These are phyloP conservation scores for Cacoxenus indagator DNA, from an alignment of 2,888 invertebrate species.

Conservation along the genomic window DNA sequence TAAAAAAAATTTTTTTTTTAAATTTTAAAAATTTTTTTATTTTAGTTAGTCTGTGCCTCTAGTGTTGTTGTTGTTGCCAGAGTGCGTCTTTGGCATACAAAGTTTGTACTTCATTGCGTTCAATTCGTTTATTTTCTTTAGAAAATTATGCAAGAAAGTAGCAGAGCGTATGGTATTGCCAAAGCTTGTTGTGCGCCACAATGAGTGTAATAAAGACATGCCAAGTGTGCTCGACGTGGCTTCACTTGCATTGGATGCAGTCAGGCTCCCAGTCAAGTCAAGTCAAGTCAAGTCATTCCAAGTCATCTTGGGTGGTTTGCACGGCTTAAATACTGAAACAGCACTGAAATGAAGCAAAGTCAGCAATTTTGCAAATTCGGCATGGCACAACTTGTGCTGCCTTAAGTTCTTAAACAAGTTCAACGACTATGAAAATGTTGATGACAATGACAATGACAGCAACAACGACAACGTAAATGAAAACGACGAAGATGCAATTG, in stretches of 20 bases:
- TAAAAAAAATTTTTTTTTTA: too few relatives aligned
- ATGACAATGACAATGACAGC: neutral
- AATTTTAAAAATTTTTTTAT: too few relatives aligned
- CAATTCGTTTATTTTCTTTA: conserved; percentile 19
- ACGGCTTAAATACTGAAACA: neutral
- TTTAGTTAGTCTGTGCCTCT: too few relatives aligned
- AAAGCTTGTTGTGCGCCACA: neutral
- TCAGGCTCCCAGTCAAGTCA: too few relatives aligned
- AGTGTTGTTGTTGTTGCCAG: conserved; percentile 5
- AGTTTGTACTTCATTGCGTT: conserved; percentile 17
- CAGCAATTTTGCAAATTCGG: conserved; percentile 51
- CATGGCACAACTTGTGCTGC: conserved; percentile 47
- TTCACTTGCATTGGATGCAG: conserved; percentile 21
- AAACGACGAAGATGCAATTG: too few relatives aligned
- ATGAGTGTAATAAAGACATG: conserved; percentile 19
- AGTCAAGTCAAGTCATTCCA: neutral
- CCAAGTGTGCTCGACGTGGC: conserved; percentile 4
- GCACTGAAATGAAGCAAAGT: conserved; percentile 39
- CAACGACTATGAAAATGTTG: neutral
- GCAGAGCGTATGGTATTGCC: conserved; percentile 8
- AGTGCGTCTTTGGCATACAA: conserved; percentile 1
- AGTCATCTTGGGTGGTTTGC: neutral
- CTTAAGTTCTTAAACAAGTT: conserved; percentile 13
- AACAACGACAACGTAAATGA: too few relatives aligned
- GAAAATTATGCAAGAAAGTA: conserved; percentile 48